phyloP scores from a whole-genome alignment of 2,888 invertebrate species.

The Lasioglossum marginatum region DNA sequence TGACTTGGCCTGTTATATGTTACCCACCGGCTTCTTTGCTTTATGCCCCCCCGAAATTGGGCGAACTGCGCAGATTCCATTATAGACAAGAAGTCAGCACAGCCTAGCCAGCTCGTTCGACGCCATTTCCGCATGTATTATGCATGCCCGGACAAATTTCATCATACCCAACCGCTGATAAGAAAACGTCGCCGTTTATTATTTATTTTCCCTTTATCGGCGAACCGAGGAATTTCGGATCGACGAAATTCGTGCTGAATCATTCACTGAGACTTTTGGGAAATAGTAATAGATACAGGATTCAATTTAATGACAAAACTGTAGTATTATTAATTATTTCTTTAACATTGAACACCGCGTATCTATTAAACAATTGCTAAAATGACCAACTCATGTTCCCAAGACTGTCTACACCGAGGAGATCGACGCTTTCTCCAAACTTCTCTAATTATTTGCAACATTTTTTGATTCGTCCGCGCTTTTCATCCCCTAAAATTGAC shows the following conservation, averaged over 20 bases:
- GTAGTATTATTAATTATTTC: no score
- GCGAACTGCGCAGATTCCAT: constrained; percentile 82
- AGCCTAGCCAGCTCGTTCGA: constrained; percentile 76
- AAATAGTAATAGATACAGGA: background rate
- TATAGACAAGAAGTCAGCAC: constrained; percentile 80
- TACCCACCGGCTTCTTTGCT: constrained; percentile 78
- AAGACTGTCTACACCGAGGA: no score
- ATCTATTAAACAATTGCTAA: no score
- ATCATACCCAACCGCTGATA: constrained; percentile 74
- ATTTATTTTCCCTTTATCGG: constrained; percentile 57
- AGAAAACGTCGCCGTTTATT: constrained; percentile 57
- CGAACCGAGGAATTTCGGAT: constrained; percentile 39
- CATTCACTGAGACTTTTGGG: background rate
- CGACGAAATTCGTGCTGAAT: background rate
- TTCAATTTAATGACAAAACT: no score
- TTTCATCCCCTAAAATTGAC: background rate
- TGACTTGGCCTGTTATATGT: constrained; percentile 80
- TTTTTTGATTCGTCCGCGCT: background rate
- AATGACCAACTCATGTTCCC: no score
- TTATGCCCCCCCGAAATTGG: constrained; percentile 77
- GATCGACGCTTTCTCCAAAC: background rate
- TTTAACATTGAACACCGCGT: no score
- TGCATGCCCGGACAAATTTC: constrained; percentile 82
- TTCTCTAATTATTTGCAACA: background rate
- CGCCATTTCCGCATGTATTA: constrained; percentile 80